phyloP scores from a whole-genome alignment of 2,797 vertebrate species.

The Arremon aurantiirostris region DNA sequence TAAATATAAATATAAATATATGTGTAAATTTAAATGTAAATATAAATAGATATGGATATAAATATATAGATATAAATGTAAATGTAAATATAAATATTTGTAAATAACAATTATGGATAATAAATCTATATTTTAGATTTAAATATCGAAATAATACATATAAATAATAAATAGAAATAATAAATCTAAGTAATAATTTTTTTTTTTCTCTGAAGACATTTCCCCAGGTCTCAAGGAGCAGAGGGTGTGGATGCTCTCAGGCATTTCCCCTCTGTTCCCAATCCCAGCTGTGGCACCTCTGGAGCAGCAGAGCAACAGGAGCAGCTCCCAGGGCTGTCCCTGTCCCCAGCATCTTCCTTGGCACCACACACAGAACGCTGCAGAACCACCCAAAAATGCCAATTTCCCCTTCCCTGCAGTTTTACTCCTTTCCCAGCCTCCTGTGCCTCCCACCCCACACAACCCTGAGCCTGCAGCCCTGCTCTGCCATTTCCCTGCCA shows the following conservation, averaged over 20 bases:
- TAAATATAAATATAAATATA: no score
- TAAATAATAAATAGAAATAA: no score
- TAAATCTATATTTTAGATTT: no score
- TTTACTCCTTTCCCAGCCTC: background rate
- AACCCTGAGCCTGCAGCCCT: background rate
- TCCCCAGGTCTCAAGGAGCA: background rate
- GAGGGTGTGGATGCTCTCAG: background rate
- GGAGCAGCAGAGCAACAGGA: background rate
- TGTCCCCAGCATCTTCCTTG: rapidly evolving
- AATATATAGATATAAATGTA: background rate
- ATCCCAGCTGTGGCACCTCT: background rate
- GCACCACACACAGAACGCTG: rapidly evolving
- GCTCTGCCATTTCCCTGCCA: slow-evolving; percentile 3
- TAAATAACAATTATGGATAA: background rate
- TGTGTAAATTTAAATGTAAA: no score
- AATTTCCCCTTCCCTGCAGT: background rate
- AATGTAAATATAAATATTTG: no score
- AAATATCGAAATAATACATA: no score
- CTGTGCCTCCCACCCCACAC: background rate
- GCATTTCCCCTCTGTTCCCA: background rate
- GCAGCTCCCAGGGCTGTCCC: background rate
- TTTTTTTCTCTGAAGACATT: no score
- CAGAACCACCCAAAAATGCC: background rate
- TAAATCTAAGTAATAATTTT: no score
- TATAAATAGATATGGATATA: no score